Evolutionary conservation across 1,140 invertebrate species (phyloP), one percentile per base, ranked within the genome.

Genomic region (Apis cerana): DNA sequence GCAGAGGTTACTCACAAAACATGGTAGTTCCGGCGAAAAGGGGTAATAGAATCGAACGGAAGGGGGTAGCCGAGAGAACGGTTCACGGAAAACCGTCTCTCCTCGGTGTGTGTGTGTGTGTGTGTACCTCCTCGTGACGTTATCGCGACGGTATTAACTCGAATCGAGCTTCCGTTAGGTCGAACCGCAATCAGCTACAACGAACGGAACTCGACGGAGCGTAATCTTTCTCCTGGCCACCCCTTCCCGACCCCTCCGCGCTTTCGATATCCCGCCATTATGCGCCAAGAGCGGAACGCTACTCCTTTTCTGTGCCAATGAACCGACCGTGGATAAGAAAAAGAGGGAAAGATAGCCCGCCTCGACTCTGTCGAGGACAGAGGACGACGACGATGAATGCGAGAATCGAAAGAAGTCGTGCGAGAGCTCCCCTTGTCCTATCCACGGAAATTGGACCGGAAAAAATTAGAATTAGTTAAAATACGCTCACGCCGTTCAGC

Each of bases 101-200:
- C 21, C 7, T 54, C 11, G n/a, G 15, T 58, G 52, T 59, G 13
- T 21, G 17, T 54, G 52, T 61, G n/a, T 21, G 75, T 27, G 68
- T 21, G 75, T 27, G 62, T 61, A 75, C 21, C 33, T 54, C 9
- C 13, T 69, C 43, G 86, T 88, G 84, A 89, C 80, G 87, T 86
- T 89, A 89, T 89, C 87, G 80, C 86, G 81, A 88, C 81, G 86
- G 84, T 89, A 89, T 89, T 89, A 89, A 89, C 81, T 89, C 65
- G 87, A 80, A 88, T 89, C 83, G 80, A 74, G 83, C 87, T 87
- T 85, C 87, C 86, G 87, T 89, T 89, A 85, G 86, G 80, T 89
- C 84, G 84, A 88, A 88, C 86, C 87, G 87, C 86, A 88, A 89
- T 89, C 86, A 89, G 81, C 81, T 83, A 65, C 87, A 89, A 88